phyloP scores from a whole-genome alignment of 2,797 vertebrate species.

The Sebastiscus albofasciatus region DNA sequence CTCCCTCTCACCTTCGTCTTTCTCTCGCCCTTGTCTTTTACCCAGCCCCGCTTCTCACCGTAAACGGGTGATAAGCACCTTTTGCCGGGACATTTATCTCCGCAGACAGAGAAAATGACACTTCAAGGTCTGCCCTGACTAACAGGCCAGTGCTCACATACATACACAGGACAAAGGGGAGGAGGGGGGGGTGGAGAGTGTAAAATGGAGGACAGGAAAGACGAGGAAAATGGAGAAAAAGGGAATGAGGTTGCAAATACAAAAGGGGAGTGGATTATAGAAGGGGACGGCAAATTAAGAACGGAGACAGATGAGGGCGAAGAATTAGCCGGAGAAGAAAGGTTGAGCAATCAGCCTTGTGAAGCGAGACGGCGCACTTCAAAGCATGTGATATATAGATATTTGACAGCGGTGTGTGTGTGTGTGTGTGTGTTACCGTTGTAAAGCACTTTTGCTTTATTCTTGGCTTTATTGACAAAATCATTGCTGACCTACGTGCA shows the following conservation, averaged over 20 bases:
- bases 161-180: conserved; percentile 8
- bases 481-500: background rate
- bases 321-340: conserved; percentile 1
- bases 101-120: conserved; percentile 62
- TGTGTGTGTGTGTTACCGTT: too few relatives aligned
- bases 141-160: conserved; percentile 26
- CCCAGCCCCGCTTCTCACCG: conserved; percentile 16
- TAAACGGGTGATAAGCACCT: conserved; percentile 62
- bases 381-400: background rate
- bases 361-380: conserved; percentile 1
- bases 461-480: background rate
- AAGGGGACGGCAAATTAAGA: background rate
- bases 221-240: conserved; percentile 4
- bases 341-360: background rate
- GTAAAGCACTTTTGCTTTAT: background rate
- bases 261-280: background rate
- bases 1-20: conserved; percentile 4
- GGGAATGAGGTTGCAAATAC: background rate
- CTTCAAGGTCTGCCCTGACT: conserved; percentile 67
- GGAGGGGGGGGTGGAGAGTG: background rate
- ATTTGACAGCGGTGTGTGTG: background rate
- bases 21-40: background rate
- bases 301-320: conserved; percentile 3
- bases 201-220: conserved; percentile 23
- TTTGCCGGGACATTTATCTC: conserved; percentile 61